Percentiles rank a stretch among this genome's conserved stretches.
These are phyloP conservation scores for Ariolimax columbianus DNA, from an alignment of 2,888 invertebrate species.

Conservation along the genomic window DNA sequence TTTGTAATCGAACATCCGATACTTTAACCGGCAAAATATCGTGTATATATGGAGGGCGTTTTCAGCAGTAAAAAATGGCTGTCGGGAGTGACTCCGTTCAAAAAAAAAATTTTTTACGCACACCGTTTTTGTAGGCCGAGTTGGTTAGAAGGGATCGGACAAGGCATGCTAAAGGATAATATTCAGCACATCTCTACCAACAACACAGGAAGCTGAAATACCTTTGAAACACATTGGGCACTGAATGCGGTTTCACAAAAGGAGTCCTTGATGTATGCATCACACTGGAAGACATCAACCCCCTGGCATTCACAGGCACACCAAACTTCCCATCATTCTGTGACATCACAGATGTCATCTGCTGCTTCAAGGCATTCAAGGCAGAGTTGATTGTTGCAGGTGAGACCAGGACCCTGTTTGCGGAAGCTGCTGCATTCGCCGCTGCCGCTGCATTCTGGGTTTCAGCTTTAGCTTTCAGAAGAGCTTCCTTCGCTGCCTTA, in stretches of 20 bases:
- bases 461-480: conserved; percentile 70
- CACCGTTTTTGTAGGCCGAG: too few relatives aligned
- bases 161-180: too few relatives aligned
- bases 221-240: conserved; percentile 48
- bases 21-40: too few relatives aligned
- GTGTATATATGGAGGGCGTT: too few relatives aligned
- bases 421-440: conserved; percentile 51
- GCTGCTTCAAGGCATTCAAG: conserved; percentile 26
- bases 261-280: conserved; percentile 31
- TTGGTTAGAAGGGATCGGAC: too few relatives aligned
- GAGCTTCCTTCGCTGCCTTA: conserved; percentile 83
- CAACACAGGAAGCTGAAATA: conserved; percentile 4
- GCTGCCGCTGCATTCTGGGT: conserved; percentile 56
- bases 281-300: conserved; percentile 7
- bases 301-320: not conserved
- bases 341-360: not conserved
- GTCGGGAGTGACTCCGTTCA: too few relatives aligned
- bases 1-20: too few relatives aligned
- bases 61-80: too few relatives aligned
- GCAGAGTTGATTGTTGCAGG: conserved; percentile 46
- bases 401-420: conserved; percentile 47
- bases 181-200: not conserved
- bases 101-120: too few relatives aligned
- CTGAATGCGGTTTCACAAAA: conserved; percentile 18
- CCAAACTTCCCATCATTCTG: conserved; percentile 3